Conservation (phyloP, 2,797 vertebrate genomes). For the Babyrousa celebensis region DNA sequence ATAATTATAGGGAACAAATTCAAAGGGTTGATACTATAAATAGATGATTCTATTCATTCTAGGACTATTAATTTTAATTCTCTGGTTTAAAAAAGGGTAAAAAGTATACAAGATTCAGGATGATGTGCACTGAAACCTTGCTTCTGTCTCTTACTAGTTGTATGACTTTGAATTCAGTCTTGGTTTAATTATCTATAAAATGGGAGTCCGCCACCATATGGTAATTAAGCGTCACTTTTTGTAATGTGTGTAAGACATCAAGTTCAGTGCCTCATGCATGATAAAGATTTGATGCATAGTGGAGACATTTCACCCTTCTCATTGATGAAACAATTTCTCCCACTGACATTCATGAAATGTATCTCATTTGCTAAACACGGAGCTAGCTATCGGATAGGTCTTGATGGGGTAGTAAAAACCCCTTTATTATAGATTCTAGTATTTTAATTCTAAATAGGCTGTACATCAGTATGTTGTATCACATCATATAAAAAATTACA, state of each 20-base stretch:
- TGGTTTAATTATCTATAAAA: not conserved
- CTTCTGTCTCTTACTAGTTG: not conserved
- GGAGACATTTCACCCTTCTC: not conserved
- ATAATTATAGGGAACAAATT: not conserved
- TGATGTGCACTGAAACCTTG: not conserved
- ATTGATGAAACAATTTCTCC: not conserved
- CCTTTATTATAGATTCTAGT: not conserved
- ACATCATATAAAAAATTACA: not conserved
- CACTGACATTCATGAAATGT: not conserved
- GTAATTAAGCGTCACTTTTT: not conserved
- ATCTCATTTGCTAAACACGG: not conserved
- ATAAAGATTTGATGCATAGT: not conserved
- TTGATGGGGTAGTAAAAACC: no score
- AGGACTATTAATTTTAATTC: constrained; percentile 28
- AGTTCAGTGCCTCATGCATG: not conserved
- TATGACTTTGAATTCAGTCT: not conserved
- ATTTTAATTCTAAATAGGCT: not conserved
- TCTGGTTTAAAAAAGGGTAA: not conserved
- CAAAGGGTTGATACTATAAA: not conserved
- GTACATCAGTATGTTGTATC: not conserved
- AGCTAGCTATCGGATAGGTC: not conserved
- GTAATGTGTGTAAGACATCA: not conserved
- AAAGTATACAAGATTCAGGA: not conserved
- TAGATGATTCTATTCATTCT: constrained; percentile 42
- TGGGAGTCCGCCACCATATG: not conserved